A percentile compares a stretch with the other conserved stretches of the same genome.
Evolutionary conservation across 2,888 invertebrate genomes (phyloP).

Genomic region (Deilephila porcellus): DNA sequence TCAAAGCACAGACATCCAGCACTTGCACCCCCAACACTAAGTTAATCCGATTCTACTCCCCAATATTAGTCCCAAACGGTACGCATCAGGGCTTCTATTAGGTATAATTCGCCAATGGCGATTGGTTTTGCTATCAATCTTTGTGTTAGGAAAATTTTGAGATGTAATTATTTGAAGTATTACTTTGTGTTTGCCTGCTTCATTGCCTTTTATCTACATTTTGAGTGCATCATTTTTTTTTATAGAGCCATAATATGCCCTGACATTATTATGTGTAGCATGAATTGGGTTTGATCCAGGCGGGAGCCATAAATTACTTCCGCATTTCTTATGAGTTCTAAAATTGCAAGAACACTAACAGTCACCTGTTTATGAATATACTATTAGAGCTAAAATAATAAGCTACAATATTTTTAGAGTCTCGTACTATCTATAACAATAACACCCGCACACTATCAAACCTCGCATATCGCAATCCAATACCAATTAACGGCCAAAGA

Average conservation of each 20-base stretch:
- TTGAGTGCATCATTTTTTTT: too few species aligned
- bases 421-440: neutral
- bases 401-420: too few species aligned
- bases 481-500: conserved; percentile 21
- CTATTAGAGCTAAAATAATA: too few species aligned
- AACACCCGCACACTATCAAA: neutral
- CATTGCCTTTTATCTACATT: too few species aligned
- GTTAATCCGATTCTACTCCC: conserved; percentile 63
- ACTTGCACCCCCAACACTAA: conserved; percentile 28
- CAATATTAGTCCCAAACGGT: conserved; percentile 48
- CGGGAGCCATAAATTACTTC: too few species aligned
- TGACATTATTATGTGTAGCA: too few species aligned
- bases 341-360: too few species aligned
- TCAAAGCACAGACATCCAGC: conserved; percentile 30
- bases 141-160: neutral
- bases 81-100: conserved; percentile 21
- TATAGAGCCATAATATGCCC: too few species aligned
- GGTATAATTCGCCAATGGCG: conserved; percentile 4
- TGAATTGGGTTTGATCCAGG: too few species aligned
- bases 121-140: neutral
- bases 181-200: too few species aligned
- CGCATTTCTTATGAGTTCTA: too few species aligned
- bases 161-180: neutral
- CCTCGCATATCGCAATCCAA: neutral
- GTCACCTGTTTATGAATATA: too few species aligned